Conservation (phyloP, 2,797 vertebrate genomes). For the Oreochromis grahami region DNA sequence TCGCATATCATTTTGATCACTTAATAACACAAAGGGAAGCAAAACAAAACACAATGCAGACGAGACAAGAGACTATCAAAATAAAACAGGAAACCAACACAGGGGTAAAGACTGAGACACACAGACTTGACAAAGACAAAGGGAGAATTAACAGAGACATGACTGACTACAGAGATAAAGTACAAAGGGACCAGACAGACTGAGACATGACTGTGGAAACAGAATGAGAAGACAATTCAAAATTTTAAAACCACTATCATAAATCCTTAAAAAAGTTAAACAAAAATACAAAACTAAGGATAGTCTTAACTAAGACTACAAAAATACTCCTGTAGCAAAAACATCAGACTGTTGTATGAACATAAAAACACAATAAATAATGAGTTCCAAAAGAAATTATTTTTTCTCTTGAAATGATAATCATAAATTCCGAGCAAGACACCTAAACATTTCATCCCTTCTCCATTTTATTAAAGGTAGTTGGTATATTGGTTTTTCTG, state of each 20-base stretch:
- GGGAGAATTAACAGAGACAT: background rate
- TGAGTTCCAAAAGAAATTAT: fast-evolving
- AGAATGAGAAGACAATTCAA: background rate
- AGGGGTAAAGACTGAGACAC: background rate
- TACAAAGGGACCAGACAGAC: background rate
- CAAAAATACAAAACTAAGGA: background rate
- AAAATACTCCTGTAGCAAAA: background rate
- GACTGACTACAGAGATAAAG: background rate
- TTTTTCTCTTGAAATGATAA: background rate
- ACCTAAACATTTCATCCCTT: background rate
- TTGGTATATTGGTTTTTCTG: background rate
- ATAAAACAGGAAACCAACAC: background rate
- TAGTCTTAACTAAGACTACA: background rate
- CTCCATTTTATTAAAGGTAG: background rate
- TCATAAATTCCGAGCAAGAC: background rate
- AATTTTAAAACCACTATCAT: background rate
- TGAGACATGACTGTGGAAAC: background rate
- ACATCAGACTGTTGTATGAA: background rate
- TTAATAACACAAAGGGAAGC: background rate
- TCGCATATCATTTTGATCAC: background rate
- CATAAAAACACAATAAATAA: background rate
- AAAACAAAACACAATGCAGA: background rate
- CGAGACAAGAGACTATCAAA: background rate
- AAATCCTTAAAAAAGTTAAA: background rate
- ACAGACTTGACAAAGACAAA: background rate